Conservation (phyloP, 1,140 invertebrate genomes). For the Lepidurus arcticus region DNA sequence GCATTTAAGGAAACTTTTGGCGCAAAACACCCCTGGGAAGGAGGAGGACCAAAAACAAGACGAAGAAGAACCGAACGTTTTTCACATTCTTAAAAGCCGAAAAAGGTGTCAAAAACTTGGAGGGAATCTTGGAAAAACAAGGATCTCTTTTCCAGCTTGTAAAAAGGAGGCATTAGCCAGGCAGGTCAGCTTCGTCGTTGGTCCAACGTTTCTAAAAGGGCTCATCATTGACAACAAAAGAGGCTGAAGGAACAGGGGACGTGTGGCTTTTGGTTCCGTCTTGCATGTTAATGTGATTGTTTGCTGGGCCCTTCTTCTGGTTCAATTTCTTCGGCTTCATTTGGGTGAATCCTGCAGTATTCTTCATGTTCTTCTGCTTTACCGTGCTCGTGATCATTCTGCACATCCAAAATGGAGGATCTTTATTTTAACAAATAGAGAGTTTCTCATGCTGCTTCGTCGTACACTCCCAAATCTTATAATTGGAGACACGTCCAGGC, state of each 20-base stretch:
- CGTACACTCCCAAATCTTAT: too few species aligned
- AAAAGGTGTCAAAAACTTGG: neutral
- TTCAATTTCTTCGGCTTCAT: too few species aligned
- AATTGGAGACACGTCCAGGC: too few species aligned
- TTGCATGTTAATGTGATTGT: conserved; percentile 19
- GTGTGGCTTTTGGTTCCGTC: neutral
- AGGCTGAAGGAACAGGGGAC: neutral
- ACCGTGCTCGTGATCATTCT: too few species aligned
- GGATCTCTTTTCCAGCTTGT: neutral
- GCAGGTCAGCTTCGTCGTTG: neutral
- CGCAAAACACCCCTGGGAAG: neutral
- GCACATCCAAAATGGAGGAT: too few species aligned
- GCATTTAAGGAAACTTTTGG: too few species aligned
- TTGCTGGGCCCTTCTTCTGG: neutral
- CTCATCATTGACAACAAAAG: neutral
- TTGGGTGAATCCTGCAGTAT: too few species aligned
- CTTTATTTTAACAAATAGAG: too few species aligned
- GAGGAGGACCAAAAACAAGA: neutral
- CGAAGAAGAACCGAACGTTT: neutral
- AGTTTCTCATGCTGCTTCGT: too few species aligned
- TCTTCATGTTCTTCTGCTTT: too few species aligned
- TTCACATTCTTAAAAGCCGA: neutral
- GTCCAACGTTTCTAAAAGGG: neutral
- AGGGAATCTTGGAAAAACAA: neutral
- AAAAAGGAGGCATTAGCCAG: neutral